Percentiles rank a stretch among this genome's conserved stretches.
Conservation (phyloP, 1,140 invertebrate species). For the Xylocopa sonorina region DNA sequence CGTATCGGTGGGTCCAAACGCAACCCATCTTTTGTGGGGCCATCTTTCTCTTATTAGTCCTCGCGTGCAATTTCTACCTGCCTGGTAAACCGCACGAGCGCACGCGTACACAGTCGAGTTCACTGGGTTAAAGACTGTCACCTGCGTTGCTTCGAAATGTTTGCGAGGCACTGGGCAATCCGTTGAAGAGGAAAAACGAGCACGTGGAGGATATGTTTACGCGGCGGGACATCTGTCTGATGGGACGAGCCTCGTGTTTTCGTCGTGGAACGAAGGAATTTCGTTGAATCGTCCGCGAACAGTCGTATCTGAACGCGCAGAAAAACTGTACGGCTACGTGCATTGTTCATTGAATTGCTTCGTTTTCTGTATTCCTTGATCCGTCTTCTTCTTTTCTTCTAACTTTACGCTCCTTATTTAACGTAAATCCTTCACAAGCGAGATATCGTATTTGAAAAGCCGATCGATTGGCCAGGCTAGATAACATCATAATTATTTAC, state of each 20-base stretch:
- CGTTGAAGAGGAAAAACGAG: not conserved
- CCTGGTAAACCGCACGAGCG: too few relatives aligned
- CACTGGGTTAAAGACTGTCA: constrained; percentile 63
- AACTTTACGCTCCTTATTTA: not conserved
- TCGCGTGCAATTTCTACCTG: not conserved
- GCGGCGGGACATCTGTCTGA: not conserved
- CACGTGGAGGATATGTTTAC: not conserved
- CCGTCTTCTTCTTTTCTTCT: too few relatives aligned
- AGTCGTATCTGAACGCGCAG: too few relatives aligned
- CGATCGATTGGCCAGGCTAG: too few relatives aligned
- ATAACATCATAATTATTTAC: not conserved
- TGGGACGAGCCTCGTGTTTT: not conserved
- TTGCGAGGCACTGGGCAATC: constrained; percentile 4
- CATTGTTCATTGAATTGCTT: too few relatives aligned
- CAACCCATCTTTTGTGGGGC: not conserved
- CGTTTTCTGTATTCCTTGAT: too few relatives aligned
- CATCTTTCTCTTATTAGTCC: too few relatives aligned
- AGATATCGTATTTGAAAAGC: too few relatives aligned
- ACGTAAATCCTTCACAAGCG: too few relatives aligned
- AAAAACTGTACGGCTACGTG: too few relatives aligned
- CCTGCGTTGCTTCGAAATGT: constrained; percentile 23
- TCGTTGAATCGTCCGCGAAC: not conserved
- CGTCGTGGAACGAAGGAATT: not conserved
- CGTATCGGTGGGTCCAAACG: constrained; percentile 20
- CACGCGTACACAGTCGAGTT: constrained; percentile 25